phyloP scores from a whole-genome alignment of 2,888 invertebrate species.

The Cyclophora punctaria region DNA sequence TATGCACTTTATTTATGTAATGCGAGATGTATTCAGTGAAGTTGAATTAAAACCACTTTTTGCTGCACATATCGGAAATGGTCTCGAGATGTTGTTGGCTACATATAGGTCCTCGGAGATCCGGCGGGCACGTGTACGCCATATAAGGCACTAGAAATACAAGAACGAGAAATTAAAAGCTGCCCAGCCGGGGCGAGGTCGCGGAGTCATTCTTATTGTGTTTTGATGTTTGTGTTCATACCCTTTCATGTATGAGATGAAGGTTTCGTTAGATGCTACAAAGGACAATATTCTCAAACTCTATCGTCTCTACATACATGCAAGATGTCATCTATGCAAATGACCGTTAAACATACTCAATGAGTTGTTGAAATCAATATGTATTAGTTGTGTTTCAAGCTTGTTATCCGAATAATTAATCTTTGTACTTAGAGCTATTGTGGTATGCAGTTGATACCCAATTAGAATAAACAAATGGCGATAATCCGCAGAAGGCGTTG shows the following conservation, averaged over 20 bases:
- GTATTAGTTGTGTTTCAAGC: no score
- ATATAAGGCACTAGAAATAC: slow-evolving; percentile 60
- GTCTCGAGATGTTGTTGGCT: slow-evolving; percentile 17
- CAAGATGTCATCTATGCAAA: no score
- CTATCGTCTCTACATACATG: no score
- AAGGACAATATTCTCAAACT: no score
- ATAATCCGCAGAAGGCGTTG: slow-evolving; percentile 65
- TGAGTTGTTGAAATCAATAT: no score
- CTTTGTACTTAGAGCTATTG: background rate
- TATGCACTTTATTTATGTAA: no score
- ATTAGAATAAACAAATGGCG: slow-evolving; percentile 59
- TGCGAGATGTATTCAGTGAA: slow-evolving; percentile 2
- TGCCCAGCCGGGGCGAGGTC: slow-evolving; percentile 46
- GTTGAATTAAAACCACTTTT: slow-evolving; percentile 18
- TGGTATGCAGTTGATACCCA: slow-evolving; percentile 26
- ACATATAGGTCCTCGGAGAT: slow-evolving; percentile 32
- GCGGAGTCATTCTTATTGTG: slow-evolving; percentile 30
- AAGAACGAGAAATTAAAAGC: slow-evolving; percentile 66
- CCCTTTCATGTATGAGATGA: no score
- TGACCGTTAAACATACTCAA: no score
- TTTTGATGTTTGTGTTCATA: slow-evolving; percentile 41
- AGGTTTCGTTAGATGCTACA: no score
- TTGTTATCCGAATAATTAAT: background rate
- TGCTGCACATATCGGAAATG: slow-evolving; percentile 23
- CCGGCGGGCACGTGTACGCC: slow-evolving; percentile 57